phyloP scores from a whole-genome alignment of 2,113 vertebrate species.

The Shinisaurus crocodilurus region DNA sequence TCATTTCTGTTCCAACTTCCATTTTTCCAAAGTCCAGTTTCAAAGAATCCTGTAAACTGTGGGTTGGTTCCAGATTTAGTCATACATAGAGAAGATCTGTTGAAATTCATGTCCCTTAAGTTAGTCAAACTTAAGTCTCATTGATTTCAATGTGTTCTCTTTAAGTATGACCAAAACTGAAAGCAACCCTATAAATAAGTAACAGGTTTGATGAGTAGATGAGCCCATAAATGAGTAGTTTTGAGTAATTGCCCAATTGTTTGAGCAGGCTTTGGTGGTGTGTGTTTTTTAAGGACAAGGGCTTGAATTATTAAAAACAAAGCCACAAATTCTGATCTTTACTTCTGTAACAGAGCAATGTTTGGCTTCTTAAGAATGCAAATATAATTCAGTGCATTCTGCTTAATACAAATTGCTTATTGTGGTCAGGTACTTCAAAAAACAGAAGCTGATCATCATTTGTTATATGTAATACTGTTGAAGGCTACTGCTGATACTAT shows the following conservation, averaged over 20 bases:
- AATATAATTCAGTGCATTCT: background rate
- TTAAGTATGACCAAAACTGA: too few relatives aligned
- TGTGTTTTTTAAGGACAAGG: background rate
- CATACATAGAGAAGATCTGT: background rate
- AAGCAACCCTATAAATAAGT: too few relatives aligned
- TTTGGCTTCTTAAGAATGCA: background rate
- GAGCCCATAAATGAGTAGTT: too few relatives aligned
- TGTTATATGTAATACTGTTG: background rate
- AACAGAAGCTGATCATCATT: background rate
- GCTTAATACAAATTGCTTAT: background rate
- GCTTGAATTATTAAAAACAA: conserved; percentile 14
- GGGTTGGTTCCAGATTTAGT: background rate
- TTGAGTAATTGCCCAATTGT: conserved; percentile 16
- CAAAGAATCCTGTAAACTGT: background rate
- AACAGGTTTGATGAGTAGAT: too few relatives aligned
- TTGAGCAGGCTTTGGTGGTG: conserved; percentile 7
- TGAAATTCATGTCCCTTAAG: too few relatives aligned
- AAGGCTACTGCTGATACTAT: background rate
- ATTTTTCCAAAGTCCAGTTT: background rate
- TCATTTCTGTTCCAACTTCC: background rate
- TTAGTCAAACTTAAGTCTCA: too few relatives aligned
- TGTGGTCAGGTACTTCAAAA: background rate
- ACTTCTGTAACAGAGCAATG: background rate
- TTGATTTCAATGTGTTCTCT: too few relatives aligned
- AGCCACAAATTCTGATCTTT: background rate